Conservation (phyloP, 1,140 invertebrate genomes). For the Nephila pilipes region DNA sequence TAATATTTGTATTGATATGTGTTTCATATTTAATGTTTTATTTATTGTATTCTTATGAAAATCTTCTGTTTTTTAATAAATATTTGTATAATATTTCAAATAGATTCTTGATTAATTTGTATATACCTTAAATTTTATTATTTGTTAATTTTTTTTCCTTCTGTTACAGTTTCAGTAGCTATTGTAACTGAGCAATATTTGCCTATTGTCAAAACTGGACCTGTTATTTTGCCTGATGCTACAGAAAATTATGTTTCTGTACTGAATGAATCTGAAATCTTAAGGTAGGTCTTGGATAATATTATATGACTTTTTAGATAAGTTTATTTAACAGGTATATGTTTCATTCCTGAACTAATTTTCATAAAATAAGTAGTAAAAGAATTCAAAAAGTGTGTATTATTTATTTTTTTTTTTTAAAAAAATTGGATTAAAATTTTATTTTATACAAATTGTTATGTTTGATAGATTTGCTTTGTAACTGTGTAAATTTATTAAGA, state of each 20-base stretch:
- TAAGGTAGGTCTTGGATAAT: not conserved
- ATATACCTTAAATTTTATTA: not conserved
- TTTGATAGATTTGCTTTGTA: too few relatives aligned
- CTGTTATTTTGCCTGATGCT: conserved; percentile 53
- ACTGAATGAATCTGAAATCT: conserved; percentile 21
- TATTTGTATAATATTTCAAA: too few relatives aligned
- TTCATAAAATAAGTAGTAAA: not conserved
- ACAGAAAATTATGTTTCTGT: conserved; percentile 47
- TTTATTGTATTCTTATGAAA: too few relatives aligned
- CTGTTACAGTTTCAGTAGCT: conserved; percentile 64
- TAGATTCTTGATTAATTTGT: too few relatives aligned
- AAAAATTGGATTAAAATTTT: not conserved
- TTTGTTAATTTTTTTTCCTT: not conserved
- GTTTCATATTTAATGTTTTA: not conserved
- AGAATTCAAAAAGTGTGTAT: not conserved
- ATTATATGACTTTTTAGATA: not conserved
- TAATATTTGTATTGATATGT: not conserved
- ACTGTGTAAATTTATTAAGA: too few relatives aligned
- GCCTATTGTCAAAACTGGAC: conserved; percentile 52
- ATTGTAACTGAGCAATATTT: conserved; percentile 68
- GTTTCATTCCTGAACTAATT: not conserved
- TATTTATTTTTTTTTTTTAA: not conserved
- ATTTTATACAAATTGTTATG: too few relatives aligned
- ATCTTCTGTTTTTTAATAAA: not conserved
- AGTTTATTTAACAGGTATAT: too few relatives aligned